These are phyloP conservation scores for Sarcophaga peregrina DNA, from an alignment of 1,140 invertebrate genomes.

Conservation along the genomic window DNA sequence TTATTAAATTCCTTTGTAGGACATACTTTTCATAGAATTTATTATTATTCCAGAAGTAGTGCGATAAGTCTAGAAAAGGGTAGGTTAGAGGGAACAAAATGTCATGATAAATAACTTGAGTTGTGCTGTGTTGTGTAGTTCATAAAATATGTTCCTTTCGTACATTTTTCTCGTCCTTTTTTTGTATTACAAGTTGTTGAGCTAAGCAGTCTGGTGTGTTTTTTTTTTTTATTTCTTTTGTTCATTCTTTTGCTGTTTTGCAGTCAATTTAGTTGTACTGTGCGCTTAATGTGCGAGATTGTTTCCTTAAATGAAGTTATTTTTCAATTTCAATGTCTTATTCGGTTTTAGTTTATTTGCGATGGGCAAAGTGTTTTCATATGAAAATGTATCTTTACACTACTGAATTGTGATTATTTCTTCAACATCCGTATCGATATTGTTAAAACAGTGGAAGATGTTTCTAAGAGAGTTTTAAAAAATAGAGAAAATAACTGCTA, in stretches of 20 bases:
- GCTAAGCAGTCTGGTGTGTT: no score
- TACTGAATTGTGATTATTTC: no score
- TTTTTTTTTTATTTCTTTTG: not conserved
- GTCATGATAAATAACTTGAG: slow-evolving; percentile 24
- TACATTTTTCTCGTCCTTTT: not conserved
- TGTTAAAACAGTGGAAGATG: no score
- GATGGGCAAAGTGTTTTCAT: no score
- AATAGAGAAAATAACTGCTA: no score
- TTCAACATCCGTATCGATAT: no score
- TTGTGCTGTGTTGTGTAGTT: not conserved
- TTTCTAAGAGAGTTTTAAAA: no score
- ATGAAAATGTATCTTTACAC: no score
- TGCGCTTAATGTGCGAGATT: not conserved
- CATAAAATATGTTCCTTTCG: not conserved
- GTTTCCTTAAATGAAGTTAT: slow-evolving; percentile 5
- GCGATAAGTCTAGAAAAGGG: not conserved
- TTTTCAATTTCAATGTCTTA: not conserved
- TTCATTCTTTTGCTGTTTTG: not conserved
- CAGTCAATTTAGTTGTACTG: not conserved
- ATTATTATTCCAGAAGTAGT: not conserved
- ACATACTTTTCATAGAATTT: not conserved
- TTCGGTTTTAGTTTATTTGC: no score
- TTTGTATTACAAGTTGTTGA: not conserved
- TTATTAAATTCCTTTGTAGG: slow-evolving; percentile 4
- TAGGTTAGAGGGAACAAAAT: not conserved